Percentiles rank a stretch among this genome's conserved stretches.
These are phyloP conservation scores for Ciona savignyi DNA, from an alignment of 23 tunicate genomes.

Conservation along the genomic window DNA sequence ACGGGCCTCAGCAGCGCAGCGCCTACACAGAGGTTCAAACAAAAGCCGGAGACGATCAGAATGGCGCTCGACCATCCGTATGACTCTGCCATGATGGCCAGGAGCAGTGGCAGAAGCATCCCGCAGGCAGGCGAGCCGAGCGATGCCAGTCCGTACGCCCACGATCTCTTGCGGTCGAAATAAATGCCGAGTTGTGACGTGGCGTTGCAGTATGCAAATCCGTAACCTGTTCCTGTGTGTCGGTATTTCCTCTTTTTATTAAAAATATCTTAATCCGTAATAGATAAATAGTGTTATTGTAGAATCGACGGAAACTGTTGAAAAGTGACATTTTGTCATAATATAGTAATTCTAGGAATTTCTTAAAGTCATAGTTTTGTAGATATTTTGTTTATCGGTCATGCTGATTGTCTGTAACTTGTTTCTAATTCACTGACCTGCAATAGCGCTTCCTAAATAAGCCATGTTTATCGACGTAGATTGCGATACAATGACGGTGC, in stretches of 20 bases:
- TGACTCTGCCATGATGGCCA: background rate
- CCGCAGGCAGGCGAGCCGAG: slow-evolving; percentile 45
- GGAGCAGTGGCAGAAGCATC: slow-evolving; percentile 30
- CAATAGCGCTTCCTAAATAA: slow-evolving; percentile 38
- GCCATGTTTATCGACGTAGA: background rate
- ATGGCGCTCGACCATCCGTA: slow-evolving; percentile 43
- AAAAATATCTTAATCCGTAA: background rate
- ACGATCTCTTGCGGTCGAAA: slow-evolving; percentile 34
- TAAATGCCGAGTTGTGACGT: slow-evolving; percentile 58
- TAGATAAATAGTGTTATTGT: background rate
- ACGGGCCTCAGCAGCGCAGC: slow-evolving; percentile 53
- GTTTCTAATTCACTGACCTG: slow-evolving; percentile 21
- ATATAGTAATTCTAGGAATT: no score
- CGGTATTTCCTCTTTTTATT: background rate
- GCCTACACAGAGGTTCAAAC: slow-evolving; percentile 28
- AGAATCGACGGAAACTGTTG: background rate
- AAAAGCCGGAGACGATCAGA: slow-evolving; percentile 29
- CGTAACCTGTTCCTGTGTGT: slow-evolving; percentile 47
- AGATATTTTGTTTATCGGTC: no score
- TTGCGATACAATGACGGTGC: slow-evolving; percentile 38
- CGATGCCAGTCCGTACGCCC: slow-evolving; percentile 38
- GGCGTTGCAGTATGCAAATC: slow-evolving; percentile 58
- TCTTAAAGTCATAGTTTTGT: no score
- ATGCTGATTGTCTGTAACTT: no score
- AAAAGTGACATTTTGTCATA: no score